A percentile compares a stretch with the other conserved stretches of the same genome.
These are phyloP conservation scores for Collichthys lucidus DNA, from an alignment of 2,113 vertebrate species.

Conservation along the genomic window DNA sequence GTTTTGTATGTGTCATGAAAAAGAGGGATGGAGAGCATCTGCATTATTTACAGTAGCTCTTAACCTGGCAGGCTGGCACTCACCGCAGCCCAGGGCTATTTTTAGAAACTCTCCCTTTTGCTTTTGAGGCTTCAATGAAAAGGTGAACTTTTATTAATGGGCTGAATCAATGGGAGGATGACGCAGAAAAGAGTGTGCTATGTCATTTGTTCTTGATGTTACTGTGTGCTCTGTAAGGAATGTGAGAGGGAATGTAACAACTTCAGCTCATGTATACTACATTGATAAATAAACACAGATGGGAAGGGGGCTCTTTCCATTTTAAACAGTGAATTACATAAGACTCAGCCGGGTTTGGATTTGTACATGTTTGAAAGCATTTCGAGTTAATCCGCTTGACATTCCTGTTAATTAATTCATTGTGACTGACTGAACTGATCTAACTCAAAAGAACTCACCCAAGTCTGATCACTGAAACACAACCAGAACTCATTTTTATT, in stretches of 20 bases:
- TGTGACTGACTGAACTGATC: neutral
- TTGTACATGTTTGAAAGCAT: neutral
- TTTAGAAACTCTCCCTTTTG: slow-evolving; percentile 54
- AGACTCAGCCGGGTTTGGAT: neutral
- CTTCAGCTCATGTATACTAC: slow-evolving; percentile 5
- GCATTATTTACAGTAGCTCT: slow-evolving; percentile 79
- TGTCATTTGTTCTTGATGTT: slow-evolving; percentile 15
- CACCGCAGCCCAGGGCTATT: slow-evolving; percentile 29
- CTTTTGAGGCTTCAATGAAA: slow-evolving; percentile 59
- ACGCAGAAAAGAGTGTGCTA: slow-evolving; percentile 4
- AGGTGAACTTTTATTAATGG: slow-evolving; percentile 54
- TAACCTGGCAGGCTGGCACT: slow-evolving; percentile 44
- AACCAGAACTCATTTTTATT: neutral
- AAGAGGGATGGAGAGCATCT: slow-evolving; percentile 44
- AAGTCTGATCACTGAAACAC: neutral
- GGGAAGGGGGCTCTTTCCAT: neutral
- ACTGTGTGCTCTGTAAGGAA: neutral
- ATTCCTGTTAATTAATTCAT: slow-evolving; percentile 16
- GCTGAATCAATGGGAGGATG: neutral
- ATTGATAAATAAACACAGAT: slow-evolving; percentile 34
- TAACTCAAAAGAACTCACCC: neutral
- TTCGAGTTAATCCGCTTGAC: neutral
- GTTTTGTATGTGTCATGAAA: slow-evolving; percentile 37
- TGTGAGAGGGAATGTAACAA: slow-evolving; percentile 21
- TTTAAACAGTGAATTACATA: slow-evolving; percentile 13